These are phyloP conservation scores for Falco biarmicus DNA, from an alignment of 2,797 vertebrate species.

Conservation along the genomic window DNA sequence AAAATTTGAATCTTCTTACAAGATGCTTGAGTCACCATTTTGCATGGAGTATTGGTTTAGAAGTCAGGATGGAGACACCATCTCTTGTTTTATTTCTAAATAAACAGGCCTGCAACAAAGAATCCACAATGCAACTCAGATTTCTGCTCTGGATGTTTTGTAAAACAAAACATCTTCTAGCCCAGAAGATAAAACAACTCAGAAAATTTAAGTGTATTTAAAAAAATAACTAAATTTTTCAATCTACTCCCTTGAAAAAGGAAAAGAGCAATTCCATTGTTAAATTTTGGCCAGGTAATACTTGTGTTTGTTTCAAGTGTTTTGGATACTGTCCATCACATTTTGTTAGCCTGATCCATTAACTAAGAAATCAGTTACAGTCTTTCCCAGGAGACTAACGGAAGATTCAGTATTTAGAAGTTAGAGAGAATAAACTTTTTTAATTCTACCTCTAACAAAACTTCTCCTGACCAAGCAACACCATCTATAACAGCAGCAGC, in stretches of 20 bases:
- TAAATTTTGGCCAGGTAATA: neutral
- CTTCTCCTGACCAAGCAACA: neutral
- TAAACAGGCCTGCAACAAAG: neutral
- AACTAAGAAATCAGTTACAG: neutral
- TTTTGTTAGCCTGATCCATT: neutral
- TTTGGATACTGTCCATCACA: neutral
- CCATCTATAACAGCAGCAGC: neutral
- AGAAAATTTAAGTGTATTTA: neutral
- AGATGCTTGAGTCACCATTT: neutral
- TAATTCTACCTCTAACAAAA: neutral
- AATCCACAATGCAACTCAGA: neutral
- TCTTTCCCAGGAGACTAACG: neutral
- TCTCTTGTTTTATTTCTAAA: neutral
- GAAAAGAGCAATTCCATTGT: accelerated
- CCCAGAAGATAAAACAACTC: neutral
- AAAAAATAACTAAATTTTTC: neutral
- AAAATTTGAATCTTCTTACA: neutral
- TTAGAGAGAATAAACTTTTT: too few relatives aligned
- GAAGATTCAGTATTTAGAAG: neutral
- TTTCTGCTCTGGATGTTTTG: neutral
- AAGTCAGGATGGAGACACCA: neutral
- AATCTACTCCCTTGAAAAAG: neutral
- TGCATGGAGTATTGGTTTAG: neutral
- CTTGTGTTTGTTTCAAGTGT: neutral
- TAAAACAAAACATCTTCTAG: neutral